Percentiles rank a stretch among this genome's conserved stretches.
Conservation (phyloP, 2,888 invertebrate species). For the Tachina grossa region DNA sequence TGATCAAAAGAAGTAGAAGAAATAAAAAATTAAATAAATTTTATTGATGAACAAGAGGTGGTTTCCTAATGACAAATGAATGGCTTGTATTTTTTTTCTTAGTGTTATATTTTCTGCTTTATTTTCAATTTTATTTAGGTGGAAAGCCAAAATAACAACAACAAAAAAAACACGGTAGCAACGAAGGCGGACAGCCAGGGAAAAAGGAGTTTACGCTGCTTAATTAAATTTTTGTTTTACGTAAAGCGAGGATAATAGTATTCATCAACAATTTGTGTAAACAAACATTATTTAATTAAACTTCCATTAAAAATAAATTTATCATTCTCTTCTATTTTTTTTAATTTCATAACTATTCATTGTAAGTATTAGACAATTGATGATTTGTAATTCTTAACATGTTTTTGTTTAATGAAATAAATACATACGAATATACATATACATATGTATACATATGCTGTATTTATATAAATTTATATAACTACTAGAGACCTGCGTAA, state of each 20-base stretch:
- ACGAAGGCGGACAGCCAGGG: conserved; percentile 27
- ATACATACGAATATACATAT: too few species aligned
- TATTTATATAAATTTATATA: too few species aligned
- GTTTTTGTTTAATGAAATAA: not conserved
- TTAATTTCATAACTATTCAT: not conserved
- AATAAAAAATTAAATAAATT: conserved; percentile 20
- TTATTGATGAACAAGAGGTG: conserved; percentile 62
- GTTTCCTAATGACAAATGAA: conserved; percentile 70
- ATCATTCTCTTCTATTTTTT: conserved; percentile 38
- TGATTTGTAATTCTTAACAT: not conserved
- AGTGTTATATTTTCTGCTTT: conserved; percentile 11
- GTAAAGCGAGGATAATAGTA: conserved; percentile 66
- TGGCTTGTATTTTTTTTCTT: conserved; percentile 42
- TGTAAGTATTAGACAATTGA: conserved; percentile 8
- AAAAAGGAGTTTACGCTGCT: conserved; percentile 32
- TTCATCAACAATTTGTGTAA: conserved; percentile 68
- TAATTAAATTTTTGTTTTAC: conserved; percentile 50
- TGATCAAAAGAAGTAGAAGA: not conserved
- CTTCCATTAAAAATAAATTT: conserved; percentile 65
- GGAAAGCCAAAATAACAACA: not conserved
- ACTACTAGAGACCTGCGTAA: too few species aligned
- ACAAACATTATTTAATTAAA: conserved; percentile 33
- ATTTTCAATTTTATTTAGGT: conserved; percentile 15
- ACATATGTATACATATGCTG: too few species aligned
- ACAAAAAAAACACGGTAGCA: conserved; percentile 43